These are phyloP conservation scores for Pachyrhynchus sulphureomaculatus DNA, from an alignment of 1,140 invertebrate species.

Conservation along the genomic window DNA sequence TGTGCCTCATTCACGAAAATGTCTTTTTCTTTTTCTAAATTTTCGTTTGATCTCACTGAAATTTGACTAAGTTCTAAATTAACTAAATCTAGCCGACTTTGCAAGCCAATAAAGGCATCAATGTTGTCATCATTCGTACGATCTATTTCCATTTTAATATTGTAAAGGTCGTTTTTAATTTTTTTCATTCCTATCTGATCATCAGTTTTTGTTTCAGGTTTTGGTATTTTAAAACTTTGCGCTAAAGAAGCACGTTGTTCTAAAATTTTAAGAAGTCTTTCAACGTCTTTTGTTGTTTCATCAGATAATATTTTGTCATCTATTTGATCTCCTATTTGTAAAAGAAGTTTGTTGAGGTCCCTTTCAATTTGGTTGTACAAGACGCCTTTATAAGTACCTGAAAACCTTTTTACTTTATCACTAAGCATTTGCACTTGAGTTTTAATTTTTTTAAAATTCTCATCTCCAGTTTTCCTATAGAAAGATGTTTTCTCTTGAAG, in stretches of 20 bases:
- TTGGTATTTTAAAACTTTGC: slow-evolving; percentile 24
- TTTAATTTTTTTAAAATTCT: slow-evolving; percentile 20
- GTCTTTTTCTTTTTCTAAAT: slow-evolving; percentile 27
- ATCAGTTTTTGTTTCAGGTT: slow-evolving; percentile 4
- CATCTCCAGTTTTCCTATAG: slow-evolving; percentile 4
- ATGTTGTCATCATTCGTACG: slow-evolving; percentile 6
- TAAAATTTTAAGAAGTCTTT: slow-evolving; percentile 34
- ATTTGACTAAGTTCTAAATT: slow-evolving; percentile 29
- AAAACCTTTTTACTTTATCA: slow-evolving; percentile 36
- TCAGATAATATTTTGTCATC: slow-evolving; percentile 16
- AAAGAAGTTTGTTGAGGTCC: slow-evolving; percentile 31
- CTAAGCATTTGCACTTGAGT: slow-evolving; percentile 21
- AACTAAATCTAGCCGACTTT: slow-evolving; percentile 28
- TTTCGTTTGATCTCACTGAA: slow-evolving; percentile 13
- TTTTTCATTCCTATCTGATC: slow-evolving; percentile 20
- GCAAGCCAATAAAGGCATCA: slow-evolving; percentile 14
- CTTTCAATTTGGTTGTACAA: slow-evolving; percentile 37
- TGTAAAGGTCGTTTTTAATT: slow-evolving; percentile 27
- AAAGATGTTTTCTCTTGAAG: slow-evolving; percentile 3
- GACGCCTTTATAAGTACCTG: slow-evolving; percentile 35
- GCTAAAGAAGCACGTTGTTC: slow-evolving; percentile 32
- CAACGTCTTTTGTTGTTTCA: slow-evolving; percentile 28
- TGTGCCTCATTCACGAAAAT: slow-evolving; percentile 19
- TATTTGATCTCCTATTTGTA: slow-evolving; percentile 12
- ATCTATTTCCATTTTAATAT: slow-evolving; percentile 28